Conservation (phyloP, 2,888 invertebrate genomes). For the Macrosiphum euphorbiae region DNA sequence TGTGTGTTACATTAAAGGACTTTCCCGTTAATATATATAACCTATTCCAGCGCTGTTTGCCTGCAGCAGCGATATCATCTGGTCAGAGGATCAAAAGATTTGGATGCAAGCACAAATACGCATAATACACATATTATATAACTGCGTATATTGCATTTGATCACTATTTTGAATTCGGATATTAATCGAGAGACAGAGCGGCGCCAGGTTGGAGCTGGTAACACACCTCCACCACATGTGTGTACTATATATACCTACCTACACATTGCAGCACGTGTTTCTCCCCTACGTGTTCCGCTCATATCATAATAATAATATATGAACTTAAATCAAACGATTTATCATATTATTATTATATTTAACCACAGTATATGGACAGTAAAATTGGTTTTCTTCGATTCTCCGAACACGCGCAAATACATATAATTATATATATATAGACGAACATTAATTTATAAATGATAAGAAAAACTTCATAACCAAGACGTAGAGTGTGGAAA, state of each 20-base stretch:
- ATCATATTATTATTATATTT: constrained; percentile 12
- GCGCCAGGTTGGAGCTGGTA: no score
- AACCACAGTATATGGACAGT: neutral
- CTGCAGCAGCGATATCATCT: neutral
- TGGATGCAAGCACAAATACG: neutral
- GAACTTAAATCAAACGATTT: constrained; percentile 17
- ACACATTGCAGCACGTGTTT: neutral
- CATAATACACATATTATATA: neutral
- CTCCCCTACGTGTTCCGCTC: neutral
- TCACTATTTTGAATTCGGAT: neutral
- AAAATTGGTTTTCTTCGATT: neutral
- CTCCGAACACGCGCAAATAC: neutral
- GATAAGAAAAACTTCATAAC: neutral
- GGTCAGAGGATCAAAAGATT: constrained; percentile 31
- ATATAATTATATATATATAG: neutral
- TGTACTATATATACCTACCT: neutral
- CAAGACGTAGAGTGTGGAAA: neutral
- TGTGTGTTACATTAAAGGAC: neutral
- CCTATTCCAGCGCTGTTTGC: neutral
- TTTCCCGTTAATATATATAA: neutral
- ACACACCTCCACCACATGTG: neutral
- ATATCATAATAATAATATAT: no score
- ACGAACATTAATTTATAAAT: neutral
- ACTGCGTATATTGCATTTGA: neutral
- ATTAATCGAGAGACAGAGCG: neutral